Percentiles rank a stretch among this genome's conserved stretches.
phyloP scores from a whole-genome alignment of 2,113 vertebrate genomes.

The Neolamprologus brichardi region DNA sequence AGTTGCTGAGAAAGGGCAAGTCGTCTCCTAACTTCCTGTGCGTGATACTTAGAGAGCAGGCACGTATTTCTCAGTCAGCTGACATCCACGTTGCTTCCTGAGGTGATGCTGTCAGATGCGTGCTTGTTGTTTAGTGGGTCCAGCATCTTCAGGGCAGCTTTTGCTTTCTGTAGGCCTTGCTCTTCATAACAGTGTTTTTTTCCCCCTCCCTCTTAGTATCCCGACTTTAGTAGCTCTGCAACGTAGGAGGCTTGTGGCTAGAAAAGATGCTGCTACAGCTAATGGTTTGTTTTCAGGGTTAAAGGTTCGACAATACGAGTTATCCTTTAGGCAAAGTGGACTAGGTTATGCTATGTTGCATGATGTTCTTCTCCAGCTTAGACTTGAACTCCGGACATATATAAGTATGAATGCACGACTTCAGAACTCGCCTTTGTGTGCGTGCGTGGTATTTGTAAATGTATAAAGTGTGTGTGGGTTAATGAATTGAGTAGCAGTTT shows the following conservation, averaged over 20 bases:
- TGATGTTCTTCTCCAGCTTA: not conserved
- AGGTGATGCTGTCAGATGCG: not conserved
- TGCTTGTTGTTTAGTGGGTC: not conserved
- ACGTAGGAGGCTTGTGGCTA: not conserved
- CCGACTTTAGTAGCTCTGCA: not conserved
- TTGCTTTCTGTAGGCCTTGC: not conserved
- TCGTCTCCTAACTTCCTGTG: not conserved
- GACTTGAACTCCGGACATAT: not conserved
- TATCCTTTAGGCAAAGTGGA: not conserved
- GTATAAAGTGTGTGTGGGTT: no score
- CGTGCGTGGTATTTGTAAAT: not conserved
- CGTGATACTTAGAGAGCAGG: not conserved
- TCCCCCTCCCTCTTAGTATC: fast-evolving
- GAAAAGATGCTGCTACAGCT: not conserved
- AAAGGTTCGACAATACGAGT: not conserved
- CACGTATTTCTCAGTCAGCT: not conserved
- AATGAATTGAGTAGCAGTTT: not conserved
- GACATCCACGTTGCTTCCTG: conserved; percentile 9
- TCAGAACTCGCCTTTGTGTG: not conserved
- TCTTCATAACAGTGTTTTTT: not conserved
- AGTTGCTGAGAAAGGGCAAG: not conserved
- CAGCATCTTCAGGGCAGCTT: not conserved
- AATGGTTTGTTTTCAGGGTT: not conserved
- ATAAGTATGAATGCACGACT: not conserved
- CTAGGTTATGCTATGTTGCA: not conserved